Percentiles rank a stretch among this genome's conserved stretches.
phyloP scores from a whole-genome alignment of 2,888 invertebrate genomes.

The Eupeodes latifasciatus region DNA sequence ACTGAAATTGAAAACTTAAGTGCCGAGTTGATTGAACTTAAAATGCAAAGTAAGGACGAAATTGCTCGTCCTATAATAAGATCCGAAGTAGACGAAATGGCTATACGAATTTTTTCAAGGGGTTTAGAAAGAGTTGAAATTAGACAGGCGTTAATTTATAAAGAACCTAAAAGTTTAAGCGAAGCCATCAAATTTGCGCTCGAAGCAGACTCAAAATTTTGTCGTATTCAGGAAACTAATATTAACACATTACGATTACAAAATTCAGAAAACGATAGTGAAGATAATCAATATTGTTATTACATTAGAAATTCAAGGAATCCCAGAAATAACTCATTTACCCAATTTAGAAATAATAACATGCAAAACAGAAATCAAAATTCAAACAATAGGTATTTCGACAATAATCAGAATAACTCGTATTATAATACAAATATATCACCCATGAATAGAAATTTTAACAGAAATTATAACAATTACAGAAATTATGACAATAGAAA shows the following conservation, averaged over 20 bases:
- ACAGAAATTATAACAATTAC: not conserved
- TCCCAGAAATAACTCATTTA: not conserved
- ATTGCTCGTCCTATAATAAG: not conserved
- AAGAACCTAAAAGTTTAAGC: conserved; percentile 19
- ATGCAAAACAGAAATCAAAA: not conserved
- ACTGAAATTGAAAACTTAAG: conserved; percentile 17
- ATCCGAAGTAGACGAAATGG: conserved; percentile 25
- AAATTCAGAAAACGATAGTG: not conserved
- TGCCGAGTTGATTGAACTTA: conserved; percentile 34
- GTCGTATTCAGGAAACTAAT: not conserved
- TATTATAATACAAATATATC: not conserved
- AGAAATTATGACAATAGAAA: not conserved
- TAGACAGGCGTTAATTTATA: conserved; percentile 11
- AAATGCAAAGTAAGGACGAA: conserved; percentile 31
- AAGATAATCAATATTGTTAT: conserved; percentile 12
- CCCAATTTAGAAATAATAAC: not conserved
- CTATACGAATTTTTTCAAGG: conserved; percentile 4
- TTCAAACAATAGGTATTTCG: not conserved
- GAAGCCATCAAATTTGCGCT: not conserved
- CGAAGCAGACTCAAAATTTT: conserved; percentile 9
- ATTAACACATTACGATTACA: not conserved
- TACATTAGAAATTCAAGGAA: conserved; percentile 4
- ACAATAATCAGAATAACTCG: not conserved
- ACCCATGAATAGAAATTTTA: not conserved
- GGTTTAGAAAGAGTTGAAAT: conserved; percentile 5